A percentile compares a stretch with the other conserved stretches of the same genome.
These are phyloP conservation scores for Heptranchias perlo DNA, from an alignment of 2,113 vertebrate species.

Conservation along the genomic window DNA sequence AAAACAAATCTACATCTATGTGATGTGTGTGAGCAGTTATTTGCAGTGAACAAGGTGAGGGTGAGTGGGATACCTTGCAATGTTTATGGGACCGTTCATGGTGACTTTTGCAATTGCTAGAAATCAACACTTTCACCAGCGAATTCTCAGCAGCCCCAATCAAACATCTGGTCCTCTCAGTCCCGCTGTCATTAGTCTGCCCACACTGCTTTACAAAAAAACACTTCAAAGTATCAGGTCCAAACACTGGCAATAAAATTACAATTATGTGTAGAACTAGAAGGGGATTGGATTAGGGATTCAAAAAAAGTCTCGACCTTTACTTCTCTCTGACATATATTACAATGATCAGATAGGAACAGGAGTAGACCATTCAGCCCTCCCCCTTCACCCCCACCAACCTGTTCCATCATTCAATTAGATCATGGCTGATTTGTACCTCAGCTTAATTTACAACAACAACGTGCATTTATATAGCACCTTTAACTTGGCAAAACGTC, in stretches of 20 bases:
- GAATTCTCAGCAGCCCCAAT: background rate
- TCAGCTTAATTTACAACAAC: too few relatives aligned
- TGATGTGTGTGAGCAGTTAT: constrained; percentile 10
- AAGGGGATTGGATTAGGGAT: background rate
- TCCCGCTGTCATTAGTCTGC: background rate
- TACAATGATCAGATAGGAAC: background rate
- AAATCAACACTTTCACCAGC: background rate
- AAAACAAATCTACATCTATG: constrained; percentile 55
- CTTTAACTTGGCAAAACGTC: too few relatives aligned
- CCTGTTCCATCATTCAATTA: too few relatives aligned
- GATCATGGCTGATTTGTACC: too few relatives aligned
- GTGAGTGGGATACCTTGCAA: background rate
- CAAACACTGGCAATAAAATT: background rate
- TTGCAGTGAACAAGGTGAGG: background rate
- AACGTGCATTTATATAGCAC: too few relatives aligned
- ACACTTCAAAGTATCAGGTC: background rate
- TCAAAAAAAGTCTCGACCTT: background rate
- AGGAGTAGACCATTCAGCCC: background rate
- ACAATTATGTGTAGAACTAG: background rate
- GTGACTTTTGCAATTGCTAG: background rate
- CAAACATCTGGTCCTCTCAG: background rate
- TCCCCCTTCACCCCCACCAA: too few relatives aligned
- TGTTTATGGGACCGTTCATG: background rate
- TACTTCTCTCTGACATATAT: background rate
- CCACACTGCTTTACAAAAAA: background rate